These are phyloP conservation scores for Prunella fulvescens DNA, from an alignment of 2,113 vertebrate species.

Conservation along the genomic window DNA sequence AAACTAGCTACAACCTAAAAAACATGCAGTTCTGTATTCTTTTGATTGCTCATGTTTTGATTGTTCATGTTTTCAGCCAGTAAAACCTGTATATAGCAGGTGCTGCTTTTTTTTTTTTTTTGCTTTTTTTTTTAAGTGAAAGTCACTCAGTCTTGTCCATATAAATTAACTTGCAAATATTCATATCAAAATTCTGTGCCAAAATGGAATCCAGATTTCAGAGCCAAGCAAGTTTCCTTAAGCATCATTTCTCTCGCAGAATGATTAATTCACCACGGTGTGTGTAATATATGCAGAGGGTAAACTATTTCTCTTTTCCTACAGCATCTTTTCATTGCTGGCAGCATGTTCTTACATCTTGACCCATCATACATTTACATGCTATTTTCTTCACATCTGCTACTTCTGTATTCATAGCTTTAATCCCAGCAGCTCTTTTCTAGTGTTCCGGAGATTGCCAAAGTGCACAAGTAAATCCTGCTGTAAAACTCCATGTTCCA, in stretches of 20 bases:
- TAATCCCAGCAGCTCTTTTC: not conserved
- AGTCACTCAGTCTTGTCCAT: not conserved
- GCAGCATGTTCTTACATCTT: not conserved
- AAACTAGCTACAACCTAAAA: not conserved
- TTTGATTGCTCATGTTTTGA: no score
- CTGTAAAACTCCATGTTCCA: not conserved
- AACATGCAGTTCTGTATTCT: not conserved
- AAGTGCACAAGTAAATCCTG: not conserved
- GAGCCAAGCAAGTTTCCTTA: not conserved
- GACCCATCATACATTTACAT: slow-evolving; percentile 6
- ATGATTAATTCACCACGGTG: not conserved
- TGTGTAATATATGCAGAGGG: slow-evolving; percentile 8
- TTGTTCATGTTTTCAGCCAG: not conserved
- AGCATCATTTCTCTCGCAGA: not conserved
- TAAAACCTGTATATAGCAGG: not conserved
- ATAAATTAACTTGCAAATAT: slow-evolving; percentile 10
- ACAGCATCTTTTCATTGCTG: not conserved
- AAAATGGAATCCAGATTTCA: not conserved
- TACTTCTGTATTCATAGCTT: not conserved
- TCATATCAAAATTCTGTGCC: not conserved
- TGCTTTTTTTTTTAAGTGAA: not conserved
- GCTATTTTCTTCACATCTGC: slow-evolving; percentile 3
- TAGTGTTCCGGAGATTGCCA: not conserved
- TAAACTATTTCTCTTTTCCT: slow-evolving; percentile 29
- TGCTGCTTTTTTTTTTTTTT: not conserved